Conservation (phyloP, 2,797 vertebrate species). For the Nyctibius grandis region DNA sequence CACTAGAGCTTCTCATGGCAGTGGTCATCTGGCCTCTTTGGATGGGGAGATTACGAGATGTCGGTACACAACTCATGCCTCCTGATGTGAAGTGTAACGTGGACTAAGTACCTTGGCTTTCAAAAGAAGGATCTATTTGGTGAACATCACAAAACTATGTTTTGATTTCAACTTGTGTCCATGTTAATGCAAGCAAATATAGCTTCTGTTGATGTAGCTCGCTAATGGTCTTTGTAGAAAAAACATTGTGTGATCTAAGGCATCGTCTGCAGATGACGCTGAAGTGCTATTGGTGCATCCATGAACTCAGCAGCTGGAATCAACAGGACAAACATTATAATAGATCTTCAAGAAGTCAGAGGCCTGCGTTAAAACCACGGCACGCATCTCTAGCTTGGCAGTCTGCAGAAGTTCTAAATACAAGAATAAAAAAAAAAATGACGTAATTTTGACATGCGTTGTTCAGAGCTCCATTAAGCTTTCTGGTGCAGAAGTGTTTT, state of each 20-base stretch:
- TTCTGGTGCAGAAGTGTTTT: neutral
- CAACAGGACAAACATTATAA: neutral
- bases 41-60: neutral
- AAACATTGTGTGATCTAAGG: neutral
- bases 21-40: neutral
- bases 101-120: neutral
- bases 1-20: neutral
- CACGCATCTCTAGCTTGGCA: neutral
- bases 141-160: neutral
- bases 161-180: neutral
- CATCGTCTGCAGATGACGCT: neutral
- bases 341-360: neutral
- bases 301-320: neutral
- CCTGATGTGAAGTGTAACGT: neutral
- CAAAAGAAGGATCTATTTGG: neutral
- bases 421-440: neutral
- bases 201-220: neutral
- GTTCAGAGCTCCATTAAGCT: neutral
- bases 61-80: neutral
- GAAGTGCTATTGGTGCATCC: neutral
- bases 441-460: neutral
- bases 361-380: neutral
- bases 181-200: fast-evolving
- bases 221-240: neutral
- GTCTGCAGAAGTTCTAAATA: neutral